These are phyloP conservation scores for Cephus pulcher DNA, from an alignment of 2,888 invertebrate genomes.

Conservation along the genomic window DNA sequence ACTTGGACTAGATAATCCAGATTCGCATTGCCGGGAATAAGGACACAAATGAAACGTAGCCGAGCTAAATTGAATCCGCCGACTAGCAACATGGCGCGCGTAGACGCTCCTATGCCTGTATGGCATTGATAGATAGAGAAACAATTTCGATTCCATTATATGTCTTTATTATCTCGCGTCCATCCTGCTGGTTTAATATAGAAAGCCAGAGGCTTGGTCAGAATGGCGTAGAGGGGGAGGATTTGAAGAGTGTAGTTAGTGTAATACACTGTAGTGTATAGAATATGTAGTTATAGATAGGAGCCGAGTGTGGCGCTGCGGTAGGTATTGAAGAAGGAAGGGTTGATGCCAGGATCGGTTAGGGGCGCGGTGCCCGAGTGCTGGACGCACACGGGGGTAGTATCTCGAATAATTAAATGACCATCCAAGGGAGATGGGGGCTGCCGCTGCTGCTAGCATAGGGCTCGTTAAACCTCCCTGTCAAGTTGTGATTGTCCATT, in stretches of 20 bases:
- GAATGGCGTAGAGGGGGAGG: slow-evolving; percentile 17
- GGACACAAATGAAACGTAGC: slow-evolving; percentile 58
- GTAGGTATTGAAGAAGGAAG: slow-evolving; percentile 18
- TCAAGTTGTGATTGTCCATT: slow-evolving; percentile 64
- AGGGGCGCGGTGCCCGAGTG: slow-evolving; percentile 30
- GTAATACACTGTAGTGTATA: slow-evolving; percentile 35
- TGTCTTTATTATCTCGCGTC: slow-evolving; percentile 62
- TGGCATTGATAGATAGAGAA: slow-evolving; percentile 65
- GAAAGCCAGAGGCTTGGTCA: slow-evolving; percentile 41
- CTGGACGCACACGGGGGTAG: slow-evolving; percentile 47
- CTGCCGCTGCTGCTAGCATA: slow-evolving; percentile 44
- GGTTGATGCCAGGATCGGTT: slow-evolving; percentile 6
- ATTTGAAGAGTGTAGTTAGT: slow-evolving; percentile 28
- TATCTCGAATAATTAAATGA: slow-evolving; percentile 66
- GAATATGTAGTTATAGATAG: slow-evolving; percentile 20
- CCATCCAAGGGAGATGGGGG: slow-evolving; percentile 56
- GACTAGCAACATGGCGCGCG: slow-evolving; percentile 25
- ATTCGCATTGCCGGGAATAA: slow-evolving; percentile 37
- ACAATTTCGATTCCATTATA: slow-evolving; percentile 66
- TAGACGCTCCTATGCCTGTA: slow-evolving; percentile 33
- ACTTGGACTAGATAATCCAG: neutral
- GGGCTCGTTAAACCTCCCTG: slow-evolving; percentile 66
- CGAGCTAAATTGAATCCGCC: slow-evolving; percentile 55
- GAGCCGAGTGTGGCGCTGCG: slow-evolving; percentile 17
- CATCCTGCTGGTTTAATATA: slow-evolving; percentile 60